These are phyloP conservation scores for Drosophila prosaltans DNA, from an alignment of 1,140 invertebrate species.

Conservation along the genomic window DNA sequence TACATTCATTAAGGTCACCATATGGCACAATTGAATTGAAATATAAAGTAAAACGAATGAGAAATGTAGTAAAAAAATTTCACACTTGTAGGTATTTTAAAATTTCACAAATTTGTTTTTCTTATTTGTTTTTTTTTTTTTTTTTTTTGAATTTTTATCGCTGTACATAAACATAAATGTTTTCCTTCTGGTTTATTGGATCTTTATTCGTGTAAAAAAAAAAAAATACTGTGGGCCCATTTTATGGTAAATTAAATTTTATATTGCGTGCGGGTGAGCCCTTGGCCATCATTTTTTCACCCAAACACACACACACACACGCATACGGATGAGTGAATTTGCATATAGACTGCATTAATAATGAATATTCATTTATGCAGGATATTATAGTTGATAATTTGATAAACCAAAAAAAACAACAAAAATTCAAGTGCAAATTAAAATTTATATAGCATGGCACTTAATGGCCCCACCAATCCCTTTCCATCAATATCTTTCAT, in stretches of 20 bases:
- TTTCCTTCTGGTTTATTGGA: conserved; percentile 34
- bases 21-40: background rate
- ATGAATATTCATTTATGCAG: background rate
- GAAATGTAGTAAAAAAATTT: background rate
- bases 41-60: background rate
- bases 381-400: conserved; percentile 2
- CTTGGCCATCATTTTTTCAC: background rate
- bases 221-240: conserved; percentile 21
- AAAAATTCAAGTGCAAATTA: conserved; percentile 22
- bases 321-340: background rate
- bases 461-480: conserved; percentile 34
- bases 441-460: conserved; percentile 28
- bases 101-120: background rate
- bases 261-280: conserved; percentile 30
- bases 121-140: background rate
- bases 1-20: background rate
- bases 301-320: background rate
- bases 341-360: background rate
- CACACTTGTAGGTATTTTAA: background rate
- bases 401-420: conserved; percentile 14
- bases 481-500: too few species aligned
- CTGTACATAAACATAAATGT: conserved; percentile 6
- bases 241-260: conserved; percentile 48
- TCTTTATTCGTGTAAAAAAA: conserved; percentile 14
- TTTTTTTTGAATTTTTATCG: background rate